These are phyloP conservation scores for Iselma pallidipennis DNA, from an alignment of 2,888 invertebrate genomes.

Conservation along the genomic window DNA sequence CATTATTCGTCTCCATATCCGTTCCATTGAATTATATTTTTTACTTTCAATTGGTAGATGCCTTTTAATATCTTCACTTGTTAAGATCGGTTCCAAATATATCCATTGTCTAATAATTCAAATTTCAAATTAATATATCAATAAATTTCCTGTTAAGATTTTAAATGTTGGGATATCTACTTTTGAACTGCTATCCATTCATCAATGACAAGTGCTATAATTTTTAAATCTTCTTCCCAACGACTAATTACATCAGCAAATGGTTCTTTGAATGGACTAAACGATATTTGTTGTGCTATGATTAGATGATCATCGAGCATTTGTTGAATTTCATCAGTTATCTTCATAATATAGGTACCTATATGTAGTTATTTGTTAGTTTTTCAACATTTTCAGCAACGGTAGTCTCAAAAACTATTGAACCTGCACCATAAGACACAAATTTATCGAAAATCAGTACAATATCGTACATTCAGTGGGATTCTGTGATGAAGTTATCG, in stretches of 20 bases:
- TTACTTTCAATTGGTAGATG: conserved; percentile 79
- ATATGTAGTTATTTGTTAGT: conserved; percentile 2
- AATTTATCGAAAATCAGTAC: no score
- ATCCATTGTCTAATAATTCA: conserved; percentile 69
- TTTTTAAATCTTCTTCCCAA: conserved; percentile 72
- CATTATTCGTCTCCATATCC: conserved; percentile 80
- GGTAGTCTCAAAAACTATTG: no score
- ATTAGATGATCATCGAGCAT: conserved; percentile 77
- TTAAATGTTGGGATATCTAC: conserved; percentile 48
- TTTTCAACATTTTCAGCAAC: not conserved
- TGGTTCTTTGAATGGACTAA: conserved; percentile 78
- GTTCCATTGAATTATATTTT: conserved; percentile 77
- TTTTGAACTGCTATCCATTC: conserved; percentile 77
- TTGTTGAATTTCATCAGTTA: conserved; percentile 73
- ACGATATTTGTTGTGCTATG: conserved; percentile 73
- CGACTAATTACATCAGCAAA: conserved; percentile 74
- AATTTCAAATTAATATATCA: not conserved
- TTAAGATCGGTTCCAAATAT: conserved; percentile 82
- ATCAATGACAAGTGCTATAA: conserved; percentile 66
- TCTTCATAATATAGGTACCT: conserved; percentile 76
- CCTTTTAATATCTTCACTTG: conserved; percentile 77
- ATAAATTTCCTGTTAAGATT: not conserved
- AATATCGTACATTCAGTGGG: no score
- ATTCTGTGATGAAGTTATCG: no score
- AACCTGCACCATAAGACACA: no score